Evolutionary conservation across 1,140 invertebrate genomes (phyloP).

Genomic region (Penaeus chinensis): DNA sequence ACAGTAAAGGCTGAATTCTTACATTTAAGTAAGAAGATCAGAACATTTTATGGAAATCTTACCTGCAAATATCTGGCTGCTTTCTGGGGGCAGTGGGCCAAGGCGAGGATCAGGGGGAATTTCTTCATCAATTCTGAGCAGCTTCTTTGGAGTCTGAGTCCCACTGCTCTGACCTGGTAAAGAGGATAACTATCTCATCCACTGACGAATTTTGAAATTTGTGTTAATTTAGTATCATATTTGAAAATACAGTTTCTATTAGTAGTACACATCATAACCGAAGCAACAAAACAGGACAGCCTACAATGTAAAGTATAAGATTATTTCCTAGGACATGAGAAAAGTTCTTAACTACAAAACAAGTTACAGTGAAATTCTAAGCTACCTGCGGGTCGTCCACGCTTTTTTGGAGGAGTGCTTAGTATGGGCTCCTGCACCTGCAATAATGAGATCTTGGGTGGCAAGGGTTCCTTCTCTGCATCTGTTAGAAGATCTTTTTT

Average conservation of each 20-base stretch:
- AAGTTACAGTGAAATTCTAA: neutral
- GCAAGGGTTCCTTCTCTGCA: neutral
- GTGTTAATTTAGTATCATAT: too few relatives aligned
- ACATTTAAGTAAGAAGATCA: neutral
- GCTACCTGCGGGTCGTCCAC: conserved; percentile 50
- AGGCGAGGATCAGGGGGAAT: conserved; percentile 38
- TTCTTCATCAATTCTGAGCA: conserved; percentile 45
- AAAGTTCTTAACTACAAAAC: neutral
- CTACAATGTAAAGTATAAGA: too few relatives aligned
- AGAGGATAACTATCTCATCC: too few relatives aligned
- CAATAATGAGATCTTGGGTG: neutral
- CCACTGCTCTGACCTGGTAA: conserved; percentile 28
- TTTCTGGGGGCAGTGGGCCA: conserved; percentile 53
- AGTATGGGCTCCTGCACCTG: neutral
- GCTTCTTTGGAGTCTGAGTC: conserved; percentile 31
- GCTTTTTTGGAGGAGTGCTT: conserved; percentile 48
- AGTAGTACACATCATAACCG: too few relatives aligned
- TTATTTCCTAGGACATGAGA: neutral
- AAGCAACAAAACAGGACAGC: too few relatives aligned
- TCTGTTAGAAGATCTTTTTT: neutral
- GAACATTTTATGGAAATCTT: neutral
- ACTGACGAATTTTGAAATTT: too few relatives aligned
- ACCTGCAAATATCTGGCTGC: conserved; percentile 58
- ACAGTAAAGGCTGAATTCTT: too few relatives aligned
- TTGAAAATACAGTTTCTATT: too few relatives aligned